phyloP scores from a whole-genome alignment of 2,113 vertebrate genomes.

The Lathamus discolor region DNA sequence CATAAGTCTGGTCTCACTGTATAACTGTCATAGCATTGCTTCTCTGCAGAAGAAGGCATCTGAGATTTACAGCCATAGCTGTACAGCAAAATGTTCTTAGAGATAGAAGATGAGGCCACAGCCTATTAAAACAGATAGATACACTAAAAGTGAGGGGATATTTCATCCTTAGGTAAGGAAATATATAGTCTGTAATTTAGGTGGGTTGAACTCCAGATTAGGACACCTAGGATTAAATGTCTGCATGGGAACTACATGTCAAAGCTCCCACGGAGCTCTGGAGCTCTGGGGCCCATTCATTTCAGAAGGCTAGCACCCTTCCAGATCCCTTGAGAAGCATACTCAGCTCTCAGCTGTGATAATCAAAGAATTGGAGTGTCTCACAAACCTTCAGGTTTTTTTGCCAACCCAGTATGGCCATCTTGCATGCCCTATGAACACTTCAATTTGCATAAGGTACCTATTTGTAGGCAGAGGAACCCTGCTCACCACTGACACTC shows the following conservation, averaged over 20 bases:
- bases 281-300: neutral
- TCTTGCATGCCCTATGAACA: neutral
- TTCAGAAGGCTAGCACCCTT: neutral
- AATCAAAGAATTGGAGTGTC: neutral
- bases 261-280: neutral
- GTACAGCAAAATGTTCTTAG: neutral
- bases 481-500: neutral
- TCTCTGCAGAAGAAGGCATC: neutral
- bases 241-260: neutral
- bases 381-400: neutral
- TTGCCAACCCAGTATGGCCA: neutral
- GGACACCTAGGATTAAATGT: neutral
- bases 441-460: neutral
- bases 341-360: neutral
- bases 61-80: neutral
- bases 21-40: neutral
- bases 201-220: neutral
- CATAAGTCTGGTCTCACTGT: neutral
- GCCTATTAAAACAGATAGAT: neutral
- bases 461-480: neutral
- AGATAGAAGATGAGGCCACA: neutral
- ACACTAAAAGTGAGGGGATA: neutral
- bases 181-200: neutral
- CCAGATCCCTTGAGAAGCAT: neutral
- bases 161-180: neutral